phyloP scores from a whole-genome alignment of 2,797 vertebrate genomes.

The Silurus lanzhouensis region DNA sequence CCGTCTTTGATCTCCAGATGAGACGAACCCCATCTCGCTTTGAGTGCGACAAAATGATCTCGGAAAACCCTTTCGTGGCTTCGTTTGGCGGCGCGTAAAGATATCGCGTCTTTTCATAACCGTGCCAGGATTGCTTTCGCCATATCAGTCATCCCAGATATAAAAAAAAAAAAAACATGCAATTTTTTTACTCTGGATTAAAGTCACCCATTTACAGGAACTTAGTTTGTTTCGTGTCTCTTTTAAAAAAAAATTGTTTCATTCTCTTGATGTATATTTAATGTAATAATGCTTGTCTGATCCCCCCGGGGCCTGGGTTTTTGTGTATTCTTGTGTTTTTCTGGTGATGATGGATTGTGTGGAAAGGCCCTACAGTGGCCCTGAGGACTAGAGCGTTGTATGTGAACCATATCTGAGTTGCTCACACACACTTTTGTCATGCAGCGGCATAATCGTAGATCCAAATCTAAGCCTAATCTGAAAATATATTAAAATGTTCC shows the following conservation, averaged over 20 bases:
- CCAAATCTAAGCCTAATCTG: neutral
- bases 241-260: neutral
- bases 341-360: slow-evolving; percentile 65
- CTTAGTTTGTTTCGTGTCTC: neutral
- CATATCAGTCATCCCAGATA: slow-evolving; percentile 21
- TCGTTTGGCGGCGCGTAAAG: slow-evolving; percentile 7
- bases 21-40: neutral
- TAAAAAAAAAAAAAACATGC: slow-evolving; percentile 9
- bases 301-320: slow-evolving; percentile 20
- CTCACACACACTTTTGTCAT: neutral
- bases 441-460: neutral
- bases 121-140: slow-evolving; percentile 9
- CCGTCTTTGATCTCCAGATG: slow-evolving; percentile 13
- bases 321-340: slow-evolving; percentile 41
- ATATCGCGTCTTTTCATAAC: slow-evolving; percentile 35
- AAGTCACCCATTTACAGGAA: slow-evolving; percentile 2
- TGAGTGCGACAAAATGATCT: slow-evolving; percentile 16
- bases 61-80: slow-evolving; percentile 2
- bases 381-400: slow-evolving; percentile 31
- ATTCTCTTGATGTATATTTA: slow-evolving; percentile 22
- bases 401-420: slow-evolving; percentile 57
- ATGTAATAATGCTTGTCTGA: slow-evolving; percentile 41
- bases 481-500: neutral
- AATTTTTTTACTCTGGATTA: slow-evolving; percentile 38
- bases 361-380: slow-evolving; percentile 47